Conservation (phyloP, 2,797 vertebrate species). For the Cyclopterus lumpus region DNA sequence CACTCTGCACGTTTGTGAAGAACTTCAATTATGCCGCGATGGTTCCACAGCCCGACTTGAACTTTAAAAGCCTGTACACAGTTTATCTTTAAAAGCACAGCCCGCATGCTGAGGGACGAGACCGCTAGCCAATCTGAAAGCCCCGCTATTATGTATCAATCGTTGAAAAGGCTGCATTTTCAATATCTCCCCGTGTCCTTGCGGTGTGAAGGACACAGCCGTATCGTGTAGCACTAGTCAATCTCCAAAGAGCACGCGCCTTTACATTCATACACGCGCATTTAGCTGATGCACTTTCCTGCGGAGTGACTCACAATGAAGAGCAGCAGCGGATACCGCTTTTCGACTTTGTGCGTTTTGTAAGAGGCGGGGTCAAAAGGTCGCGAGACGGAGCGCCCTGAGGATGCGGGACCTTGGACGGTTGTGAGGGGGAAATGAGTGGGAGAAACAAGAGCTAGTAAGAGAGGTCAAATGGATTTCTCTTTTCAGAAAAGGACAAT, state of each 20-base stretch:
- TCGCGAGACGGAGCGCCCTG: slow-evolving; percentile 1
- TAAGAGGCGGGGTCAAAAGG: slow-evolving; percentile 10
- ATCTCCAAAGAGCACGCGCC: slow-evolving; percentile 33
- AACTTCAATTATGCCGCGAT: neutral
- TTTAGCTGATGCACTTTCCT: slow-evolving; percentile 42
- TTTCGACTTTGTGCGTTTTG: neutral
- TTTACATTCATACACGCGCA: slow-evolving; percentile 51
- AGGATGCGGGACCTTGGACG: neutral
- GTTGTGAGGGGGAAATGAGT: neutral
- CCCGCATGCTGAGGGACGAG: neutral
- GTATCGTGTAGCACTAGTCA: neutral
- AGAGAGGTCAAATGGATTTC: neutral
- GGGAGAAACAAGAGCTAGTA: slow-evolving; percentile 25
- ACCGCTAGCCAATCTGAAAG: slow-evolving; percentile 19
- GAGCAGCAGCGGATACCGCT: neutral
- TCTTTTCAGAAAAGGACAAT: slow-evolving; percentile 4
- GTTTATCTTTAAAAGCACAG: slow-evolving; percentile 23
- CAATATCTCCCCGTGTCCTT: slow-evolving; percentile 43
- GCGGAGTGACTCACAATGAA: slow-evolving; percentile 1
- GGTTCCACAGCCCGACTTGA: neutral
- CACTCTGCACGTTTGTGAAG: neutral
- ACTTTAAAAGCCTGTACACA: neutral
- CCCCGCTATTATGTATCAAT: slow-evolving; percentile 32
- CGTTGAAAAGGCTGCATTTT: slow-evolving; percentile 46
- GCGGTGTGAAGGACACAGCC: slow-evolving; percentile 51